phyloP scores from a whole-genome alignment of 2,113 vertebrate genomes.

The Cyprichromis sp. region DNA sequence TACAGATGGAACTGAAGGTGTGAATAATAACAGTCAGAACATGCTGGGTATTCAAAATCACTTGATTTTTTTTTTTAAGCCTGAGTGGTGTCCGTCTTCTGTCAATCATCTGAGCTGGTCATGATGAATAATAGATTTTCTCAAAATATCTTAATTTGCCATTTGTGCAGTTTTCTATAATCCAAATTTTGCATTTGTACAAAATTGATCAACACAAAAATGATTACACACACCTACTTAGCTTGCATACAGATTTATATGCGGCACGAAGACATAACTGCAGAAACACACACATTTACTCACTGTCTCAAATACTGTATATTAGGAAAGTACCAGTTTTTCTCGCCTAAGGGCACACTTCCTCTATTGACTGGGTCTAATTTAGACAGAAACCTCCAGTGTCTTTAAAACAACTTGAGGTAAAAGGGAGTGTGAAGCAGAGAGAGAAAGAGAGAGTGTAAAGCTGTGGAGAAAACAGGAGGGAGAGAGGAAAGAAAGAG shows the following conservation, averaged over 20 bases:
- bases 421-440: not conserved
- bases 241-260: not conserved
- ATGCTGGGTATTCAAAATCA: not conserved
- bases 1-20: not conserved
- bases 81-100: not conserved
- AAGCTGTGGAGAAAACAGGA: not conserved
- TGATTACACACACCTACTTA: not conserved
- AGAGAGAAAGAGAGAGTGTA: not conserved
- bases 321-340: slow-evolving; percentile 20
- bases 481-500: not conserved
- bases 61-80: not conserved
- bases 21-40: not conserved
- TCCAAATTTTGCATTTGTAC: not conserved
- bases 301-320: slow-evolving; percentile 11
- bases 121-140: not conserved
- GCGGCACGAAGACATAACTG: not conserved
- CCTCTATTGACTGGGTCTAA: slow-evolving; percentile 46
- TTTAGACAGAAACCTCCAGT: slow-evolving; percentile 36
- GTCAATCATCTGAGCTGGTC: not conserved
- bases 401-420: slow-evolving; percentile 39
- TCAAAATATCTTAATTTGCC: not conserved
- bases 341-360: slow-evolving; percentile 9
- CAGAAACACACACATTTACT: not conserved
- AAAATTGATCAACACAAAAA: not conserved
- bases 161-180: not conserved